Conservation (phyloP, 2,797 vertebrate genomes). For the Schizothorax lantsangensis region DNA sequence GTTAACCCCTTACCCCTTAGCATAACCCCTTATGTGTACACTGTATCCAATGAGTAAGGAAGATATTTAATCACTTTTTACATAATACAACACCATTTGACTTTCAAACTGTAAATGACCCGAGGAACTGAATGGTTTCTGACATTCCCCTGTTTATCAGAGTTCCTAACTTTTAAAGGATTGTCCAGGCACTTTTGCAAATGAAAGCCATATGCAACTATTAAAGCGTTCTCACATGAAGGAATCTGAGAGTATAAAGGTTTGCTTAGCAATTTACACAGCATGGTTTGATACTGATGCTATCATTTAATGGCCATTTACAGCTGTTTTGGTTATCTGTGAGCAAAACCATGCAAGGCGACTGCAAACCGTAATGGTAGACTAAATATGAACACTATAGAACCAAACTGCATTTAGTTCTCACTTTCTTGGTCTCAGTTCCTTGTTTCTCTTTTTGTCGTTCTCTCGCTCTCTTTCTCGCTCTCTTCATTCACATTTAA, state of each 20-base stretch:
- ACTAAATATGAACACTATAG: slow-evolving; percentile 24
- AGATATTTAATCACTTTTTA: background rate
- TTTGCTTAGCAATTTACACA: slow-evolving; percentile 13
- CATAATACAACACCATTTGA: background rate
- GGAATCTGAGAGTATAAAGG: slow-evolving; percentile 13
- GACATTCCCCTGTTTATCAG: slow-evolving; percentile 41
- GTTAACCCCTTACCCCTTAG: background rate
- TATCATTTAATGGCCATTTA: slow-evolving; percentile 42
- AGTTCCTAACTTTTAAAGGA: slow-evolving; percentile 56
- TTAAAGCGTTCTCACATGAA: slow-evolving; percentile 32
- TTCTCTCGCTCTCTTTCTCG: background rate
- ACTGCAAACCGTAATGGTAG: slow-evolving; percentile 21
- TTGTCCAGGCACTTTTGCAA: slow-evolving; percentile 57
- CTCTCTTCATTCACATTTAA: slow-evolving; percentile 54
- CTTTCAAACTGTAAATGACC: slow-evolving; percentile 11
- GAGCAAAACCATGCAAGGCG: slow-evolving; percentile 23
- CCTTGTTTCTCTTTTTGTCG: background rate
- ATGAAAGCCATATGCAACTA: slow-evolving; percentile 61
- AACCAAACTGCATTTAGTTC: slow-evolving; percentile 12
- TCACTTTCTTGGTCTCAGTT: background rate
- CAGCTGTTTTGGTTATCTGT: slow-evolving; percentile 22
- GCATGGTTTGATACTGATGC: background rate
- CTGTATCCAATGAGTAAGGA: background rate
- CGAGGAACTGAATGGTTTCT: slow-evolving; percentile 18
- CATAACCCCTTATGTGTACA: too few relatives aligned